A percentile compares a stretch with the other conserved stretches of the same genome.
Evolutionary conservation across 2,113 vertebrate species (phyloP).

Genomic region (Clinocottus analis): DNA sequence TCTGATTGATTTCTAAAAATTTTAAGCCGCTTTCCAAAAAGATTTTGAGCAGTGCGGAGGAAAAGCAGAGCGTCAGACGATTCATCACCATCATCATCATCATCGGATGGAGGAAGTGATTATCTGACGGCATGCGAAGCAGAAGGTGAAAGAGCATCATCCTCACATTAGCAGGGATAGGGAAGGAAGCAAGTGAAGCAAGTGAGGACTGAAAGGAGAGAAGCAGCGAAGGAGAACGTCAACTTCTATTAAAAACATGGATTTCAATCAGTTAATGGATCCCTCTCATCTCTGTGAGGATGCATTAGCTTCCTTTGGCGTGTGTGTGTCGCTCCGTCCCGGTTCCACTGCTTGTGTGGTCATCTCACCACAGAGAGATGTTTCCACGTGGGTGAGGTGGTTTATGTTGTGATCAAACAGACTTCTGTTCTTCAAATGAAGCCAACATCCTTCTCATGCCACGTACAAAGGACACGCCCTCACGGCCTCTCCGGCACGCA

Average conservation of each 20-base stretch:
- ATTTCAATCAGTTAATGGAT: constrained; percentile 46
- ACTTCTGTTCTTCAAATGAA: neutral
- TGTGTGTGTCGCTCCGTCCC: too few relatives aligned
- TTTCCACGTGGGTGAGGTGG: neutral
- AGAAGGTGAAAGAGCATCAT: constrained; percentile 25
- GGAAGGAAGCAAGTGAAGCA: constrained; percentile 24
- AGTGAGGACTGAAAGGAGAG: constrained; percentile 2
- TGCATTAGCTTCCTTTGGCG: constrained; percentile 41
- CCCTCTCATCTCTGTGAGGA: constrained; percentile 45
- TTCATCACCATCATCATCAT: constrained; percentile 61
- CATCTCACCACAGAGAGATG: neutral
- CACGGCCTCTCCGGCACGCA: neutral
- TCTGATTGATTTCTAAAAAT: constrained; percentile 55
- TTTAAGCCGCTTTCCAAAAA: constrained; percentile 30
- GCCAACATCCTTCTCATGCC: neutral
- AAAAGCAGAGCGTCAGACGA: constrained; percentile 29
- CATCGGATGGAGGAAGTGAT: constrained; percentile 35
- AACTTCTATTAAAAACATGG: constrained; percentile 43
- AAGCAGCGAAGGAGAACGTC: constrained; percentile 35
- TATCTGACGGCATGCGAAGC: constrained; percentile 46
- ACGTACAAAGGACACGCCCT: neutral
- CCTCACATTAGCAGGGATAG: constrained; percentile 11
- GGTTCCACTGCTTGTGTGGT: constrained; percentile 6
- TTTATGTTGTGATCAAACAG: constrained; percentile 3
- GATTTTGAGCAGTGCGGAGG: constrained; percentile 19